These are phyloP conservation scores for Andrena camellia DNA, from an alignment of 2,888 invertebrate genomes.

Conservation along the genomic window DNA sequence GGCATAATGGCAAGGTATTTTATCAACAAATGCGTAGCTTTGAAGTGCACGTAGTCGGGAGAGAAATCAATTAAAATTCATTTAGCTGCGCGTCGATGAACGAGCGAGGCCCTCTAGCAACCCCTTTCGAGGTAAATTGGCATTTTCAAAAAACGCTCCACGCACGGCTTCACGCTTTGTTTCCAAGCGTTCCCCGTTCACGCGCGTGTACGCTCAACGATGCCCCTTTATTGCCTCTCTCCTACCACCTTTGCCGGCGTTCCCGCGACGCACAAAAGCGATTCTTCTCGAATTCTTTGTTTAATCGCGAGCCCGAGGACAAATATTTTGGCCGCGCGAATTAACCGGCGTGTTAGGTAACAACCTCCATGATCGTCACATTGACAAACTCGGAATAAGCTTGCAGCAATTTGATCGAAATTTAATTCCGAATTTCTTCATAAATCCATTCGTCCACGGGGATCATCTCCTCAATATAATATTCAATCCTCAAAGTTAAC, in stretches of 20 bases:
- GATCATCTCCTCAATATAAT: too few species aligned
- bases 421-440: too few species aligned
- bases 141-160: slow-evolving; percentile 76
- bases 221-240: slow-evolving; percentile 64
- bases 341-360: slow-evolving; percentile 43
- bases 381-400: too few species aligned
- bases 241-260: slow-evolving; percentile 22
- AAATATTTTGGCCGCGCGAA: slow-evolving; percentile 65
- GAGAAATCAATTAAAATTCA: slow-evolving; percentile 61
- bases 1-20: background rate
- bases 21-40: background rate
- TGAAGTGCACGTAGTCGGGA: background rate
- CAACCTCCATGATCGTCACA: background rate
- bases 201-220: slow-evolving; percentile 48
- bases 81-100: slow-evolving; percentile 47
- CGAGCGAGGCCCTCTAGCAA: slow-evolving; percentile 44
- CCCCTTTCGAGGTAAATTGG: slow-evolving; percentile 71
- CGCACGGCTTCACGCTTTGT: slow-evolving; percentile 67
- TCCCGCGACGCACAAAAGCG: slow-evolving; percentile 51
- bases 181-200: slow-evolving; percentile 63
- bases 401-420: too few species aligned
- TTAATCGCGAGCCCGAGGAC: slow-evolving; percentile 42
- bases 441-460: too few species aligned
- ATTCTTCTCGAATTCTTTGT: slow-evolving; percentile 57
- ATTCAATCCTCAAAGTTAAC: too few species aligned